These are phyloP conservation scores for Dorcus hopei DNA, from an alignment of 2,888 invertebrate genomes.

Conservation along the genomic window DNA sequence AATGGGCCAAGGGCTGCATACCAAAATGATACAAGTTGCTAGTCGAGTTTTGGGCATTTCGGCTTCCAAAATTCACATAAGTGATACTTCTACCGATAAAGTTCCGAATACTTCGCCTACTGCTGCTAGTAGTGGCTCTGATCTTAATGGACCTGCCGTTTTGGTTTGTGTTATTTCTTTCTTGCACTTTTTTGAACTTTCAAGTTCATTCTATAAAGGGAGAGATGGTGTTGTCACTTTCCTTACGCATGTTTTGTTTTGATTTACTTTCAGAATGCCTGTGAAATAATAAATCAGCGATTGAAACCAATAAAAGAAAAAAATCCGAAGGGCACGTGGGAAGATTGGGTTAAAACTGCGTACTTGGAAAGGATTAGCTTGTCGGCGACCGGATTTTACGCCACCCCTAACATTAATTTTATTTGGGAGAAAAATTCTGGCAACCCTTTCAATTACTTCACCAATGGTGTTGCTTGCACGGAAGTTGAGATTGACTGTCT, in stretches of 20 bases:
- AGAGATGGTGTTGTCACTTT: no score
- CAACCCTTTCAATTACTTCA: constrained; percentile 77
- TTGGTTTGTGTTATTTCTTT: constrained; percentile 46
- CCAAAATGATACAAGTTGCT: constrained; percentile 92
- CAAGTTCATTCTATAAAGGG: no score
- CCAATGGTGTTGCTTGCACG: constrained; percentile 80
- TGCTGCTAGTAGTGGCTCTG: constrained; percentile 85
- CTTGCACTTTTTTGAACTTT: no score
- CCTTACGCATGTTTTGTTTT: no score
- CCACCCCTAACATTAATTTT: constrained; percentile 71
- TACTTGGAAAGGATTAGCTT: constrained; percentile 75
- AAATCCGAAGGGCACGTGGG: constrained; percentile 78
- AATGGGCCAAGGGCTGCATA: constrained; percentile 96
- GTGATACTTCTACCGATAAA: constrained; percentile 84
- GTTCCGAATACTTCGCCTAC: constrained; percentile 89
- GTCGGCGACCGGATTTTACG: constrained; percentile 80
- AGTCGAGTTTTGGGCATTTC: constrained; percentile 70
- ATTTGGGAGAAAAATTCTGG: constrained; percentile 69
- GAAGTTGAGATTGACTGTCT: constrained; percentile 93
- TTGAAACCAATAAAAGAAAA: constrained; percentile 70
- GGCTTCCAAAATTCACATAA: constrained; percentile 71
- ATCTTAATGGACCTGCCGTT: constrained; percentile 90
- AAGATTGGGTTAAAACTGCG: constrained; percentile 78
- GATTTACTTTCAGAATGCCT: constrained; percentile 64
- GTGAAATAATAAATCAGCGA: constrained; percentile 68